phyloP scores from a whole-genome alignment of 2,888 invertebrate genomes.

The Pecten maximus region DNA sequence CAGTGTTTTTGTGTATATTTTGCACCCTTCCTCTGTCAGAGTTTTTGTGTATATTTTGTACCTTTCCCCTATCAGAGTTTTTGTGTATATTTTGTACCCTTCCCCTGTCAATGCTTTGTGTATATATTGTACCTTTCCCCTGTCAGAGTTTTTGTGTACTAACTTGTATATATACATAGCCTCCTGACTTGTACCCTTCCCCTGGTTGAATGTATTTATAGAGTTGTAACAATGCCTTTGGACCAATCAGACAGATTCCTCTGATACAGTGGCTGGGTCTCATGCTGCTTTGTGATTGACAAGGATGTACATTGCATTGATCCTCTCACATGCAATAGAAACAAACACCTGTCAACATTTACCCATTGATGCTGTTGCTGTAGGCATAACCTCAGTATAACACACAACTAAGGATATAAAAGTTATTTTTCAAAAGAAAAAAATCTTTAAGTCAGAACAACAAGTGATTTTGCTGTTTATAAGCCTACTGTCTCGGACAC shows the following conservation, averaged over 20 bases:
- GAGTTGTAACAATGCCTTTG: background rate
- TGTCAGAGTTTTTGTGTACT: no score
- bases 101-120: background rate
- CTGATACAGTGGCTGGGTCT: background rate
- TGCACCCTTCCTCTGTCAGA: no score
- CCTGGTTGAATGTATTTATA: background rate
- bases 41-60: no score
- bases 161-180: background rate
- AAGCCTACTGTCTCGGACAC: background rate
- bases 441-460: background rate
- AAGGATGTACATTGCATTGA: background rate
- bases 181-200: background rate
- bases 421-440: background rate
- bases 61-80: no score
- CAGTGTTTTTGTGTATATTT: no score
- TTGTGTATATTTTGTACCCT: no score
- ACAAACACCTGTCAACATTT: constrained; percentile 5
- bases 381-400: background rate
- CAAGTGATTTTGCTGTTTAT: background rate
- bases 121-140: no score
- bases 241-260: background rate
- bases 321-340: background rate
- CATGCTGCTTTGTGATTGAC: constrained; percentile 5
- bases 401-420: background rate
- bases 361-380: background rate